A percentile compares a stretch with the other conserved stretches of the same genome.
phyloP scores from a whole-genome alignment of 2,113 vertebrate genomes.

The Vanacampus margaritifer region DNA sequence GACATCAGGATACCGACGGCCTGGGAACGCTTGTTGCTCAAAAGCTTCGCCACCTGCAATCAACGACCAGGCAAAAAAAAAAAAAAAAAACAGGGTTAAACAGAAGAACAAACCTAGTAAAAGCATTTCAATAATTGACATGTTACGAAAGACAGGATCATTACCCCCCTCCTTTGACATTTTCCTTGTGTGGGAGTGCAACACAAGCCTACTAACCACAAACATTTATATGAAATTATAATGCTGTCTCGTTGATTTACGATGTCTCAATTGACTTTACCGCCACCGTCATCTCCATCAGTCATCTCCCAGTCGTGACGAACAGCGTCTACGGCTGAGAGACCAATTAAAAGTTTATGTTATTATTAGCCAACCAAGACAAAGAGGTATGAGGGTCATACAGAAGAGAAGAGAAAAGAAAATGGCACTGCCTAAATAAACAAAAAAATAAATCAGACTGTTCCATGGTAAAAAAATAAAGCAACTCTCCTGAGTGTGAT shows the following conservation, averaged over 20 bases:
- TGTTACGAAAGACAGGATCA: constrained; percentile 22
- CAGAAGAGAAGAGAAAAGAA: background rate
- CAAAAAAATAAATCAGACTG: background rate
- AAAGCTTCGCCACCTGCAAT: constrained; percentile 86
- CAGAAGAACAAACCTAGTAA: background rate
- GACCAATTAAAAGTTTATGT: background rate
- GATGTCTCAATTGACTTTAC: constrained; percentile 20
- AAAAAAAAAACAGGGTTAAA: background rate
- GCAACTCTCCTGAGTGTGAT: background rate
- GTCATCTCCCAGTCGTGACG: constrained; percentile 10
- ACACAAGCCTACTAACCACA: constrained; percentile 17
- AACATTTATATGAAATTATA: constrained; percentile 40
- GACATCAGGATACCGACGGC: constrained; percentile 85
- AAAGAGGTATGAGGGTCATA: background rate
- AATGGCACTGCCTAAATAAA: background rate
- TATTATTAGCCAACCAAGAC: background rate
- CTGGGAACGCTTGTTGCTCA: constrained; percentile 97
- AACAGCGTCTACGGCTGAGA: background rate
- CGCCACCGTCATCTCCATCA: constrained; percentile 25
- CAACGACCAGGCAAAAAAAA: background rate
- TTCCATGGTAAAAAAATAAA: background rate
- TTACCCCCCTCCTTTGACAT: constrained; percentile 1
- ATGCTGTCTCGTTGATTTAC: constrained; percentile 23
- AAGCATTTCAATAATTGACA: constrained; percentile 12
- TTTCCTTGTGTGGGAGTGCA: constrained; percentile 33